Evolutionary conservation across 2,113 vertebrate species (phyloP), one percentile per base, ranked within the genome.

Genomic region (Delphinus delphis): DNA sequence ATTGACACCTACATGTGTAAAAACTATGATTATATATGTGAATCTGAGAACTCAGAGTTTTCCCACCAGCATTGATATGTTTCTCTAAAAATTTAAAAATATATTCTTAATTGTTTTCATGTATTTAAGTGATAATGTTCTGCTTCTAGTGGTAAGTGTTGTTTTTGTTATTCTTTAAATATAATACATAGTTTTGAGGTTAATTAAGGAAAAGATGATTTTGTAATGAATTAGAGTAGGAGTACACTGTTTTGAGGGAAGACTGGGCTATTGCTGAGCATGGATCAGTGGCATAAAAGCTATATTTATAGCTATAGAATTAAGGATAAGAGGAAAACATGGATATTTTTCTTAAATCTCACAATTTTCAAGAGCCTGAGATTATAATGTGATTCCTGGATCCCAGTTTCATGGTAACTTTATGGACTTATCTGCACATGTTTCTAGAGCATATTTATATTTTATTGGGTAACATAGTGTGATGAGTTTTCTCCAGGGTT

Each of bases 391-490:
- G 63, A 76, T 36, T 83, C 28, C 36, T 95, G 13, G 38, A 31
- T 93, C n/a, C 18, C 55, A 79, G 5, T 79, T 97, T 97, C n/a
- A 73, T 82, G 55, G 23, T 68, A 68, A 53, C 67, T 89, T 71
- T 82, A 25, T 81, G 36, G 62, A 20, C 8, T 60, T 55, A 88
- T 44, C 12, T 70, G 6, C 2, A 44, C 15, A 25, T 65, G 60
- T 90, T 96, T 96, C 12, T 94, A 67, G 84, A 88, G 68, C 11
- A n/a, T 93, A 63, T 58, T 90, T 88, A 21, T 84, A 7, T 83
- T 94, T 94, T 60, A 53, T 79, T 84, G 23, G 23, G 21, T 71
- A 73, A 62, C 77, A 21, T 41, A 5, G 5, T 90, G 0, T 82
- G 53, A 21, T 85, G 25, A 60, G 31, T 82, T 80, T 85, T 76